A percentile compares a stretch with the other conserved stretches of the same genome.
These are phyloP conservation scores for Caretta caretta DNA, from an alignment of 2,113 vertebrate species.

Conservation along the genomic window DNA sequence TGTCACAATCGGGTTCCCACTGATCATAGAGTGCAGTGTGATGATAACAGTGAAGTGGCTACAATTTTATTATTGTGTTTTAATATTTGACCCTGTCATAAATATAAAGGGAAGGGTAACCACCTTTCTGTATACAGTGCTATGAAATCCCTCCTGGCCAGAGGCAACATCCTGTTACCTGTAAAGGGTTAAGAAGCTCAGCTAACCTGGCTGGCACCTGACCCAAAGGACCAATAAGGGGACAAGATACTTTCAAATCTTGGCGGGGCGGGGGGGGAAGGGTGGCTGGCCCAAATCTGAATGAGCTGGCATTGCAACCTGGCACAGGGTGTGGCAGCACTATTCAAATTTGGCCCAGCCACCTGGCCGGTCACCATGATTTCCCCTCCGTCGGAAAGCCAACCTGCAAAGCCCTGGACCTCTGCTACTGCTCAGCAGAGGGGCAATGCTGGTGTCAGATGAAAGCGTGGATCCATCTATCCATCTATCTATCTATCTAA, in stretches of 20 bases:
- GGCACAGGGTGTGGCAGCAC: too few species aligned
- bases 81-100: background rate
- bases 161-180: too few species aligned
- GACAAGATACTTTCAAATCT: too few species aligned
- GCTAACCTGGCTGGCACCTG: too few species aligned
- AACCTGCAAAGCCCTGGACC: background rate
- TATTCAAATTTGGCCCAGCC: background rate
- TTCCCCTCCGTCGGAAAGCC: background rate
- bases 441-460: background rate
- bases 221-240: too few species aligned
- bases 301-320: background rate
- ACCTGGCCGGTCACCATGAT: background rate
- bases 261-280: too few species aligned
- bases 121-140: too few species aligned
- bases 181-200: too few species aligned
- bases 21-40: background rate
- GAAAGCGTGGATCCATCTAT: background rate
- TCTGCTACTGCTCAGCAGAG: background rate
- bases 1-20: background rate
- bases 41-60: background rate
- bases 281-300: background rate
- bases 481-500: background rate
- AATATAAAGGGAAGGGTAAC: too few species aligned
- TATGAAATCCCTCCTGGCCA: too few species aligned
- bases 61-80: background rate